phyloP scores from a whole-genome alignment of 2,888 invertebrate species.

The Hipparchia semele region DNA sequence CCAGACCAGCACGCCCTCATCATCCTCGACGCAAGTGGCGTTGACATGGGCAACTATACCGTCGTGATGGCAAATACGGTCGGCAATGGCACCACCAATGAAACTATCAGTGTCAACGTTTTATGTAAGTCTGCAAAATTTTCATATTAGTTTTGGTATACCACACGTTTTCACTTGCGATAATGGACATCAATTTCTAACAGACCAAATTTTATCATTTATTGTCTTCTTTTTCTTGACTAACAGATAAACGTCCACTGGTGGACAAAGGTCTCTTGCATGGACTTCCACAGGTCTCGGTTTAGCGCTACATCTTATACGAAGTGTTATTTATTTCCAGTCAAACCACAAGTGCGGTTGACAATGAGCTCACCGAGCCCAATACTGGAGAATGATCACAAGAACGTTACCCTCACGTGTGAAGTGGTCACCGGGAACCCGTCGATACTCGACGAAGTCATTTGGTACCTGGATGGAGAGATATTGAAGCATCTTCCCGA shows the following conservation, averaged over 20 bases:
- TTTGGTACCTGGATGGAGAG: slow-evolving; percentile 94
- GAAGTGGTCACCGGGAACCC: slow-evolving; percentile 92
- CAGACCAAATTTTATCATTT: no score
- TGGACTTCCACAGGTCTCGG: no score
- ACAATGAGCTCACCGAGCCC: slow-evolving; percentile 90
- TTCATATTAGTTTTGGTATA: no score
- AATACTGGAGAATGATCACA: slow-evolving; percentile 89
- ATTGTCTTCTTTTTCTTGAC: no score
- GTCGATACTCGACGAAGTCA: slow-evolving; percentile 86
- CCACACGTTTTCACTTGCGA: no score
- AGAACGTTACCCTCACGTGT: slow-evolving; percentile 92
- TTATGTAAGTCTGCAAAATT: slow-evolving; percentile 86
- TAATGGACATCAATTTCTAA: no score
- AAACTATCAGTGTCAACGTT: slow-evolving; percentile 89
- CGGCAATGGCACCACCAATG: slow-evolving; percentile 89
- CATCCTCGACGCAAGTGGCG: slow-evolving; percentile 88
- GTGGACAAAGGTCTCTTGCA: no score
- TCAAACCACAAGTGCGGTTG: slow-evolving; percentile 90
- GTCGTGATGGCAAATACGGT: slow-evolving; percentile 92
- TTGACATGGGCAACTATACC: slow-evolving; percentile 93
- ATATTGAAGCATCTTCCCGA: slow-evolving; percentile 93
- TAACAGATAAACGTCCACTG: no score
- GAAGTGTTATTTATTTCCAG: slow-evolving; percentile 69
- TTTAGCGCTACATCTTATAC: no score
- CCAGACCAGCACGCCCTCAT: slow-evolving; percentile 89